These are phyloP conservation scores for Entelurus aequoreus DNA, from an alignment of 2,113 vertebrate species.

Conservation along the genomic window DNA sequence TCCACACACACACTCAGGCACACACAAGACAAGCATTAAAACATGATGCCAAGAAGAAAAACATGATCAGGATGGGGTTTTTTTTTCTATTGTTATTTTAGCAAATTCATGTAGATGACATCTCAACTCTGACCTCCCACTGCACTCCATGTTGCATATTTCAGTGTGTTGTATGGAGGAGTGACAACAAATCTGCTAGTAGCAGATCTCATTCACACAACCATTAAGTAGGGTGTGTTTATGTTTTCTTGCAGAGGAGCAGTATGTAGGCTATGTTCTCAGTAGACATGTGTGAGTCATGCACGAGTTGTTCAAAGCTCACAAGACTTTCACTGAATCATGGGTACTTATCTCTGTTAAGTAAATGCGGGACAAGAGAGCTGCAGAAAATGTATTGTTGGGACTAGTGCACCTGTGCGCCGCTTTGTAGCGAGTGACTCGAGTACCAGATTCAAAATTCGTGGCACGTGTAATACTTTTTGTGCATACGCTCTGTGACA, in stretches of 20 bases:
- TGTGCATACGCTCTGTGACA: no score
- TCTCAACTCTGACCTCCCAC: not conserved
- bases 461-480: no score
- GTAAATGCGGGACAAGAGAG: no score
- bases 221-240: not conserved
- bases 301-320: no score
- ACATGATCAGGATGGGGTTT: not conserved
- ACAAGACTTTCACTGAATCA: no score
- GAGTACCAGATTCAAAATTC: no score
- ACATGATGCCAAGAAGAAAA: slow-evolving; percentile 9
- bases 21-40: slow-evolving; percentile 1
- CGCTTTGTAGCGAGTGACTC: no score
- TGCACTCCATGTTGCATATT: not conserved
- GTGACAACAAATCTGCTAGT: not conserved
- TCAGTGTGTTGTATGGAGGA: not conserved
- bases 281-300: no score
- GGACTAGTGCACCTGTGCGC: no score
- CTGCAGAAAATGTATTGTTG: no score
- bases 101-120: not conserved
- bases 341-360: no score
- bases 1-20: slow-evolving; percentile 5
- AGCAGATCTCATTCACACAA: not conserved
- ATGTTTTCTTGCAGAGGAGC: not conserved
- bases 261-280: no score
- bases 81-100: not conserved